Evolutionary conservation across 2,888 invertebrate genomes (phyloP), one percentile per base, ranked within the genome.

Genomic region (Diploptera punctata): DNA sequence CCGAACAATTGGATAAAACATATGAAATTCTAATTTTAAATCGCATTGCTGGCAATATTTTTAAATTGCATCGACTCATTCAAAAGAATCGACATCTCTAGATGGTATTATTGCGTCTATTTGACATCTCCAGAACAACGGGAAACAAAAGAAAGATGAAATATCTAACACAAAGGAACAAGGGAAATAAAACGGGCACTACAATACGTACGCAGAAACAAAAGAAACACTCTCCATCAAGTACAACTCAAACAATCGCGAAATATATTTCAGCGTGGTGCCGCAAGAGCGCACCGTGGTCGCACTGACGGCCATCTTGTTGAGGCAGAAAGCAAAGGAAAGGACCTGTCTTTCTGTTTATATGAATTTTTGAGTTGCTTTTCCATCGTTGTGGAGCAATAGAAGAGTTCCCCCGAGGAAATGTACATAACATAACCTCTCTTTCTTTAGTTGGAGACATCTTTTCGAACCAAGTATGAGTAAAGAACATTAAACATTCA

Each of bases 401-500:
- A 44, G 44, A 44, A 47, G 65, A 47, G 44, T 18, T 47, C 65
- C 65, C 65, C 65, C 26, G 65, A 65, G 65, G 65, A 47, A 54
- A 49, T 54, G 68, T 68, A 38, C 68, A 68, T 52, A 52, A 31
- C n/a, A n/a, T 29, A 33, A 67, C 67, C 49, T 38, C 61, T 38
- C 38, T 61, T 44, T 61, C 67, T 61, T 33, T 33, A n/a, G 33
- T 52, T 65, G 74, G 74, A 65, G 74, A 72, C 72, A 74, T 72
- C 72, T 70, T 67, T 72, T 68, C 70, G 69, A 67, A 54, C 72
- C 69, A 71, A 71, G 74, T 67, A 67, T 67, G 70, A 69, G 72
- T 72, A 74, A 69, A 69, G 74, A 69, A 43, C 67, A 74, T 74
- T 65, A 74, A 74, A 74, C 49, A 72, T 74, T 72, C 70, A 74